Conservation (phyloP, 2,113 vertebrate genomes). For the Caretta caretta region DNA sequence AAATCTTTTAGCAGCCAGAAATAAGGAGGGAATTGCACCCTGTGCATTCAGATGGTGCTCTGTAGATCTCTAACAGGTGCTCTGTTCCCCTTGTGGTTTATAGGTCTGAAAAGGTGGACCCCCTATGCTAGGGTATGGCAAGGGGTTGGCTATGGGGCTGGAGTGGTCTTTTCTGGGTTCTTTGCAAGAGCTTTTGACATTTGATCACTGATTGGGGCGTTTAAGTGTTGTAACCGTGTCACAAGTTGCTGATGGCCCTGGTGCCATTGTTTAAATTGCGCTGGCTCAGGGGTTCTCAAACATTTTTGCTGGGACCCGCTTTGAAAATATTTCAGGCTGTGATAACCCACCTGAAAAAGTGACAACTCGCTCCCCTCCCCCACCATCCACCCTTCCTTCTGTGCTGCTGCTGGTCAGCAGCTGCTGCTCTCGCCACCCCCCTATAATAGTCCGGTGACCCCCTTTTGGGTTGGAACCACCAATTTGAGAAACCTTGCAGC, state of each 20-base stretch:
- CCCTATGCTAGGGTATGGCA: background rate
- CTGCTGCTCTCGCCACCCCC: too few species aligned
- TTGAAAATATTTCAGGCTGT: too few species aligned
- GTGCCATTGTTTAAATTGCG: background rate
- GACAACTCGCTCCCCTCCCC: too few species aligned
- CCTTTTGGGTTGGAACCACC: too few species aligned
- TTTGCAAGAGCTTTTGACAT: background rate
- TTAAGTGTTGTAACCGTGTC: background rate
- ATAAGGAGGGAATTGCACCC: background rate
- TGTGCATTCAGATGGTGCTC: background rate
- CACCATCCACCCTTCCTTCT: too few species aligned
- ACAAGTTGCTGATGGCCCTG: background rate
- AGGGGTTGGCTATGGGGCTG: background rate
- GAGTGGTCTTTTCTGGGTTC: background rate
- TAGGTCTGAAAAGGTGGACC: background rate
- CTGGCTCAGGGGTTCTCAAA: too few species aligned
- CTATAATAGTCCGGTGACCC: too few species aligned
- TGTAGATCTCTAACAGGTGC: background rate
- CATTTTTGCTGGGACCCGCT: too few species aligned
- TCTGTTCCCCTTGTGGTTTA: background rate
- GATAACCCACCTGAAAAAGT: too few species aligned
- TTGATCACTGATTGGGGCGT: background rate
- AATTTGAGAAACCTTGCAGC: too few species aligned
- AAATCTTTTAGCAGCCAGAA: background rate
- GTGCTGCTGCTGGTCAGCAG: too few species aligned